Base-by-base conservation (phyloP, 2,888 invertebrate species). In the Plagiodera versicolora region DNA sequence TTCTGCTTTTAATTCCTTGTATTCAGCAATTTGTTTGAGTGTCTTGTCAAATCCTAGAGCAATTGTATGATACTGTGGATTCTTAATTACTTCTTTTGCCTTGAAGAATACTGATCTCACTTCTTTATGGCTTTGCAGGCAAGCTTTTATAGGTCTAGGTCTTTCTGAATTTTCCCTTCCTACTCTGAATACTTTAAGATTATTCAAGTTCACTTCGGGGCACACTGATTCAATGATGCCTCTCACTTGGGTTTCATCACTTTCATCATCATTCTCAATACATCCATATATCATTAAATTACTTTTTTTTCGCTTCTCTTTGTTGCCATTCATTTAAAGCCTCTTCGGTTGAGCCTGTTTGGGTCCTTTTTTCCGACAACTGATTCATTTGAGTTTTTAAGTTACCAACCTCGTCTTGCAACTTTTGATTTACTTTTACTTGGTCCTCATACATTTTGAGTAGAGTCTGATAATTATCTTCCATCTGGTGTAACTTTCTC, bases 291-390 rank as follows among this genome's bases (percentile, higher is more conserved):
- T 44, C 44, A 44, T 6, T 44, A 44, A 44, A 44, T 44, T 44
- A 44, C 44, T 44, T 44, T 44, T 44, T 44, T 44, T 44, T n/a
- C n/a, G n/a, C 44, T 44, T 44, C 44, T 44, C 44, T 44, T 44
- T 44, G 44, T 44, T 44, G 44, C 10, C 44, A 44, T 44, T 44
- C 44, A 3, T 44, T 44, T 44, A 4, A 44, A 44, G 44, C 44
- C 10, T 44, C 10, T 44, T 44, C 44, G 10, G 44, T 6, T 44
- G 44, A 44, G 44, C 10, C 44, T 44, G 44, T 10, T 10, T 44
- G 44, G 10, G 44, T 44, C 44, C 44, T 44, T 44, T 44, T n/a
- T 44, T 44, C 44, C 11, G 10, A 5, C 44, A 44, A 44, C 10
- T 44, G 5, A 44, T 44, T 44, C 44, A 44, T 44, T 44, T 44